These are phyloP conservation scores for Hydropotes inermis DNA, from an alignment of 2,113 vertebrate genomes.

Conservation along the genomic window DNA sequence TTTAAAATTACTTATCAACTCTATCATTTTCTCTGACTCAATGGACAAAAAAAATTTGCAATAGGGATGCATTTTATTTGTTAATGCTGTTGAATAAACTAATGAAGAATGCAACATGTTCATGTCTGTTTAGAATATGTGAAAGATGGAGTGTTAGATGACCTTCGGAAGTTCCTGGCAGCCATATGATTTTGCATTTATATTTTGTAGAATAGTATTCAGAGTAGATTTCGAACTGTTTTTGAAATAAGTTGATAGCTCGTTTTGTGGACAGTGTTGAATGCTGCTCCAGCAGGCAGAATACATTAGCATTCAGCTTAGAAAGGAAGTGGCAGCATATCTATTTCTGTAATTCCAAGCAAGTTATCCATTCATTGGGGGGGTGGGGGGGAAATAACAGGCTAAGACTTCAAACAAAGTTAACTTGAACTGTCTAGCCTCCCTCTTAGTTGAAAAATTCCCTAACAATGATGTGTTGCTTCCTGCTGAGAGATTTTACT, in stretches of 20 bases:
- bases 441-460: not conserved
- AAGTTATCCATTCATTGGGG: conserved; percentile 11
- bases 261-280: conserved; percentile 61
- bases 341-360: conserved; percentile 43
- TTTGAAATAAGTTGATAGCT: conserved; percentile 51
- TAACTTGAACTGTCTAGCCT: not conserved
- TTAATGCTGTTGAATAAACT: not conserved
- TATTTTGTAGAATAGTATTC: conserved; percentile 38
- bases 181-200: not conserved
- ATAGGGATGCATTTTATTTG: not conserved
- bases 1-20: not conserved
- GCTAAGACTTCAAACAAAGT: conserved; percentile 43
- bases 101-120: not conserved
- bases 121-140: not conserved
- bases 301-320: conserved; percentile 67
- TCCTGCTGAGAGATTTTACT: not conserved
- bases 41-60: not conserved
- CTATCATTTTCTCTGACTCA: not conserved
- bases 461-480: not conserved
- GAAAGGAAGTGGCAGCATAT: conserved; percentile 42
- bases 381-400: not conserved
- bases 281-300: conserved; percentile 49
- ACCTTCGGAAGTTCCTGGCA: conserved; percentile 14
- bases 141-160: not conserved
- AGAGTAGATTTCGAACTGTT: conserved; percentile 19